Conservation (phyloP, 2,888 invertebrate genomes). For the Chrysina gloriosa region DNA sequence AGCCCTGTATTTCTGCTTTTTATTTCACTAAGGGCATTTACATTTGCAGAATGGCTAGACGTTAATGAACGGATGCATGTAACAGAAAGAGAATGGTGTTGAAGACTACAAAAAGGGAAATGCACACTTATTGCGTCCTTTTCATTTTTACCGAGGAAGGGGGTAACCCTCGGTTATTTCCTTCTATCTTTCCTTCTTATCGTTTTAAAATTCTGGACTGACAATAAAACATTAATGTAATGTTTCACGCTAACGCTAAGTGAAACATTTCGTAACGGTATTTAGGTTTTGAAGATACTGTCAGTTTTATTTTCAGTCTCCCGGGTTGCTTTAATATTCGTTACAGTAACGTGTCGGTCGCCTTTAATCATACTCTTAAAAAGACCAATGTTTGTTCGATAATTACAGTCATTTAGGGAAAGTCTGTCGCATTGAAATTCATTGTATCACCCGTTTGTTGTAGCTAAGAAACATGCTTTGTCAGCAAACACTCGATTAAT, state of each 20-base stretch:
- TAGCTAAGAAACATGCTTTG: too few relatives aligned
- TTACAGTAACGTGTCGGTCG: too few relatives aligned
- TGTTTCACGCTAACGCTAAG: neutral
- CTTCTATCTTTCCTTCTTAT: conserved; percentile 16
- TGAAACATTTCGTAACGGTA: conserved; percentile 17
- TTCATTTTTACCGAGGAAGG: neutral
- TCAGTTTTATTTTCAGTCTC: too few relatives aligned
- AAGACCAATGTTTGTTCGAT: too few relatives aligned
- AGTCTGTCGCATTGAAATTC: too few relatives aligned
- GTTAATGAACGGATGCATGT: conserved; percentile 18
- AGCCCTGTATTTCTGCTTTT: conserved; percentile 12
- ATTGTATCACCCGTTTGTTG: too few relatives aligned
- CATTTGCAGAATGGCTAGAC: conserved; percentile 12
- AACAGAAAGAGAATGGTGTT: conserved; percentile 2
- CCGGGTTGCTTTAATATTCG: too few relatives aligned
- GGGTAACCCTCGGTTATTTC: neutral
- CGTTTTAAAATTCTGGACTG: conserved; percentile 11
- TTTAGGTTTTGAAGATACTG: too few relatives aligned
- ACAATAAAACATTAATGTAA: conserved; percentile 17
- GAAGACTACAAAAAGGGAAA: conserved; percentile 5
- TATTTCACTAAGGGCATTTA: conserved; percentile 14
- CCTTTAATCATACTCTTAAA: too few relatives aligned
- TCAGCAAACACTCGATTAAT: too few relatives aligned
- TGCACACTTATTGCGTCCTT: neutral
- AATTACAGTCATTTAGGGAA: too few relatives aligned